Evolutionary conservation across 2,113 vertebrate species (phyloP).

Genomic region (Nyctibius bracteatus): DNA sequence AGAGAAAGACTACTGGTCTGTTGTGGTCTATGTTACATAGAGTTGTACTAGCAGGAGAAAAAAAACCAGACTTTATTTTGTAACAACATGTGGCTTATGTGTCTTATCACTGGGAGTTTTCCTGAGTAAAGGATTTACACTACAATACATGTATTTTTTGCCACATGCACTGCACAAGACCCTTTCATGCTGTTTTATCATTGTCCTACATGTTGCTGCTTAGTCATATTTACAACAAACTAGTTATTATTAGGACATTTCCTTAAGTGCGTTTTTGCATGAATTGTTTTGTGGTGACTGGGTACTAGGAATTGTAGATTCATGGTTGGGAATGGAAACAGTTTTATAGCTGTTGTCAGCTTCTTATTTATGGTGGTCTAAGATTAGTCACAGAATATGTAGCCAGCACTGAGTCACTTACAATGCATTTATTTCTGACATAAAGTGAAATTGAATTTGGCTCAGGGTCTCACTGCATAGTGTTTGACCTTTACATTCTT

Average conservation of each 20-base stretch:
- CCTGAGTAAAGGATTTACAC: neutral
- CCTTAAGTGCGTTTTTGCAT: slow-evolving; percentile 22
- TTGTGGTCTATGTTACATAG: neutral
- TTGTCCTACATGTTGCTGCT: neutral
- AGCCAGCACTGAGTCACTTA: slow-evolving; percentile 85
- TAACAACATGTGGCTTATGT: neutral
- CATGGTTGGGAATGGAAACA: slow-evolving; percentile 69
- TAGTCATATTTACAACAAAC: slow-evolving; percentile 50
- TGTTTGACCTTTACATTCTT: slow-evolving; percentile 68
- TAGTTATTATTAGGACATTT: slow-evolving; percentile 24
- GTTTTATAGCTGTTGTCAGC: slow-evolving; percentile 74
- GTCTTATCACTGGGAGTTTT: neutral
- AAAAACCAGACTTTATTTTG: accelerated
- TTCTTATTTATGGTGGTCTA: slow-evolving; percentile 77
- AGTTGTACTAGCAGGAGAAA: neutral
- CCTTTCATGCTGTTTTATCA: neutral
- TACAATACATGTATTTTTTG: neutral
- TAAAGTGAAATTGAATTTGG: slow-evolving; percentile 84
- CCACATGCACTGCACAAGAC: neutral
- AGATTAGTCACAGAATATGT: slow-evolving; percentile 84
- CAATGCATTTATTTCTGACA: slow-evolving; percentile 83
- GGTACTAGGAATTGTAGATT: slow-evolving; percentile 40
- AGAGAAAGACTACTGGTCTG: neutral
- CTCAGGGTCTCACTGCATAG: slow-evolving; percentile 64
- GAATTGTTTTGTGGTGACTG: slow-evolving; percentile 61